Evolutionary conservation across 2,113 vertebrate species (phyloP), one percentile per base, ranked within the genome.

Genomic region (Heliornis fulica): DNA sequence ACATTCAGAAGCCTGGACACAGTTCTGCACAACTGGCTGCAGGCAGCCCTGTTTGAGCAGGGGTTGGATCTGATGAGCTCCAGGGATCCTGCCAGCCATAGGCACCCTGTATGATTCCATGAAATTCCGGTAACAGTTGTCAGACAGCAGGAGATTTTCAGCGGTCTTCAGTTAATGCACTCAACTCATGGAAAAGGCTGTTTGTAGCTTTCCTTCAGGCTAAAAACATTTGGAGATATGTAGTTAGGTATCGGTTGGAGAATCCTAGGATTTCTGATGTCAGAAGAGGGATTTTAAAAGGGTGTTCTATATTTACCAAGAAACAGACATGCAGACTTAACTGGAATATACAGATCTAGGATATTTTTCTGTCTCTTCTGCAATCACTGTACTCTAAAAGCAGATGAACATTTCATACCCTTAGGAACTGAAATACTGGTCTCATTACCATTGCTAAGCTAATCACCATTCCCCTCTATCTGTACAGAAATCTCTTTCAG

Each of bases 391-490:
- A 60, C 64, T 95, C 82, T 90, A 93, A 92, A 96, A 94, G 68
- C 56, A 93, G 56, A 89, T 90, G 93, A 95, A 71, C 50, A 90
- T 92, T 95, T 92, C 92, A 92, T 95, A 96, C 83, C 96, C 94
- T 86, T 93, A 95, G 94, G 95, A 94, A 86, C 51, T 90, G 91
- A 95, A 93, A 91, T 95, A 95, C 91, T 95, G 89, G 38, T 96
- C 91, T 96, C 94, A 91, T 96, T 96, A 94, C 68, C 69, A 75
- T 82, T 86, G 46, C 63, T 89, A 87, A 91, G 59, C 59, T 95
- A 83, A 91, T 85, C 89, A 82, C 19, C 46, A 56, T 93, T 94
- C 15, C 36, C 51, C 41, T 72, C 81, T 89, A 65, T 50, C 54
- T 43, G 21, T 36, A 93, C 15, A 77, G 26, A 89, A 75, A 75